phyloP scores from a whole-genome alignment of 2,888 invertebrate genomes.

The Plagodis pulveraria region DNA sequence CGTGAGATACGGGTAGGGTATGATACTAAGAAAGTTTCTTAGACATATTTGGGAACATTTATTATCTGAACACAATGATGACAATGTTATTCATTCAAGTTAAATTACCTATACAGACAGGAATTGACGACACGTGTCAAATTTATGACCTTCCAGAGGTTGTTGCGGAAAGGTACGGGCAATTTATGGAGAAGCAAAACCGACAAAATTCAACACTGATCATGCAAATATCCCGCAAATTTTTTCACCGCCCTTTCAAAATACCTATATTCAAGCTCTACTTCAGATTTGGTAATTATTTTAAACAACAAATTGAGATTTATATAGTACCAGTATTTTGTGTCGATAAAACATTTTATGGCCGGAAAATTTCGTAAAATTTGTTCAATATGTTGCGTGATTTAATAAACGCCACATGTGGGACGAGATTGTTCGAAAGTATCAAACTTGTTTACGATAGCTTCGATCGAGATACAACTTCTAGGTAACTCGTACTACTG shows the following conservation, averaged over 20 bases:
- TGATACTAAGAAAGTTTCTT: constrained; percentile 16
- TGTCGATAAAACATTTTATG: constrained; percentile 51
- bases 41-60: constrained; percentile 34
- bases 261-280: constrained; percentile 14
- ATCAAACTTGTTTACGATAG: constrained; percentile 42
- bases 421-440: constrained; percentile 39
- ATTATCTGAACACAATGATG: constrained; percentile 43
- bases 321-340: constrained; percentile 39
- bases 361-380: constrained; percentile 48
- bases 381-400: constrained; percentile 55
- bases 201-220: constrained; percentile 7
- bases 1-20: background rate
- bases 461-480: constrained; percentile 19
- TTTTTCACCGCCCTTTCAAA: constrained; percentile 14
- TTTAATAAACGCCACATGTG: constrained; percentile 57
- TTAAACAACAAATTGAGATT: constrained; percentile 37
- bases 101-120: constrained; percentile 47
- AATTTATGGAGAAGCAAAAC: constrained; percentile 21
- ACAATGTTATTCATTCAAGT: constrained; percentile 52
- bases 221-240: constrained; percentile 3
- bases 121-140: constrained; percentile 53
- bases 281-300: constrained; percentile 28
- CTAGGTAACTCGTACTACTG: constrained; percentile 26
- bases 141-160: constrained; percentile 49
- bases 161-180: constrained; percentile 25